Conservation (phyloP, 1,140 invertebrate species). For the Euschistus heros region DNA sequence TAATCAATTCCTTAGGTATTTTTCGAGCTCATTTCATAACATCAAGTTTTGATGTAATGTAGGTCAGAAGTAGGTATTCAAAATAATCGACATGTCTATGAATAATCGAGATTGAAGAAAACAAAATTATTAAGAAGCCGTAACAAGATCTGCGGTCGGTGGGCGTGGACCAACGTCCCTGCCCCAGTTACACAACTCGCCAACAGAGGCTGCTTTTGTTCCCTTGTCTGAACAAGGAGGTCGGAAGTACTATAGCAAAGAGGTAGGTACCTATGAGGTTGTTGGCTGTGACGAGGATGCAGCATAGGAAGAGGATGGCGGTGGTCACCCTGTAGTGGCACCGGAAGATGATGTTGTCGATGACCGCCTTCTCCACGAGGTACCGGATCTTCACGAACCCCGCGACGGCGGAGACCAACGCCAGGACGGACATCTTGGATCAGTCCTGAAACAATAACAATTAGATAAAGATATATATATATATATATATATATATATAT, state of each 20-base stretch:
- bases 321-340: slow-evolving; percentile 83
- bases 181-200: no score
- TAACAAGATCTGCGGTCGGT: no score
- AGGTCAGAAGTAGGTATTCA: no score
- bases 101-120: no score
- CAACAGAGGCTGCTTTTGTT: no score
- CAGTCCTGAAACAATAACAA: slow-evolving; percentile 16
- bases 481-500: slow-evolving; percentile 4
- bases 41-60: no score
- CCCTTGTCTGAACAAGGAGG: no score
- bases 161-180: no score
- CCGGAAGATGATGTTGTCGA: slow-evolving; percentile 82
- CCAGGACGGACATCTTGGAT: slow-evolving; percentile 59
- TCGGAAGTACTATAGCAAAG: neutral
- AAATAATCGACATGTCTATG: no score
- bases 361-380: slow-evolving; percentile 71
- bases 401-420: slow-evolving; percentile 69
- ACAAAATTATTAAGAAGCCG: no score
- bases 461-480: neutral
- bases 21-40: no score
- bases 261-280: slow-evolving; percentile 67
- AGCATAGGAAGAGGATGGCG: slow-evolving; percentile 73
- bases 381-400: slow-evolving; percentile 78
- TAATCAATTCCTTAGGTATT: no score
- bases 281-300: slow-evolving; percentile 78